Evolutionary conservation across 2,797 vertebrate genomes (phyloP).

Genomic region (Antrozous pallidus): DNA sequence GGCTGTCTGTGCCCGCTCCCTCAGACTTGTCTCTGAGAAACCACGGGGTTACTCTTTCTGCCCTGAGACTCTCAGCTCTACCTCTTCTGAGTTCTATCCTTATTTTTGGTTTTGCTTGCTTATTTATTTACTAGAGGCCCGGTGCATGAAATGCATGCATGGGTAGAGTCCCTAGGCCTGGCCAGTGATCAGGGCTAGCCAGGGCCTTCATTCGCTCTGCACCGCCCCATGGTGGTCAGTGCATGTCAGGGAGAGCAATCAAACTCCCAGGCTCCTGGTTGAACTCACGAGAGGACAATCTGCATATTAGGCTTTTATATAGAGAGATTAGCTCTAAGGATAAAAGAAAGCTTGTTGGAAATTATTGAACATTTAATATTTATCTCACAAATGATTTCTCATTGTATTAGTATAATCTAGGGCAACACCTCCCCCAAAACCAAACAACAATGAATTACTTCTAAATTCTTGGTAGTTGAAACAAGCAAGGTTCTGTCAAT

Average conservation of each 20-base stretch:
- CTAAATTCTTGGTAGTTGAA: not conserved
- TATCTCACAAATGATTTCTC: not conserved
- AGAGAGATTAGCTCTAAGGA: not conserved
- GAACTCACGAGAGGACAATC: too few species aligned
- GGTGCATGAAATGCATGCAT: too few species aligned
- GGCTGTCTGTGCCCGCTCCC: not conserved
- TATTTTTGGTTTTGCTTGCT: not conserved
- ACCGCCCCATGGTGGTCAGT: too few species aligned
- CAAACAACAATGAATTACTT: not conserved
- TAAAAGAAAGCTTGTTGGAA: conserved; percentile 11
- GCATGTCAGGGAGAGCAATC: too few species aligned
- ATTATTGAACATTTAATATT: not conserved
- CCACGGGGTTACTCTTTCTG: not conserved
- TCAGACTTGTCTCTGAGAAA: not conserved
- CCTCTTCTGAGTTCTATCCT: not conserved
- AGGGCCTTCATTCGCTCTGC: too few species aligned
- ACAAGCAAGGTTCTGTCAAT: not conserved
- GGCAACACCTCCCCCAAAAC: not conserved
- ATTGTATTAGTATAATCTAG: not conserved
- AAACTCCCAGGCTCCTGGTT: too few species aligned
- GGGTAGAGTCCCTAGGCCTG: too few species aligned
- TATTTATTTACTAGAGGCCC: not conserved
- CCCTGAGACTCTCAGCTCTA: not conserved
- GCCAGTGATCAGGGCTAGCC: too few species aligned
- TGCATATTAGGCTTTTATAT: too few species aligned